Conservation (phyloP, 2,797 vertebrate genomes). For the Oceanodroma leucorhoa region DNA sequence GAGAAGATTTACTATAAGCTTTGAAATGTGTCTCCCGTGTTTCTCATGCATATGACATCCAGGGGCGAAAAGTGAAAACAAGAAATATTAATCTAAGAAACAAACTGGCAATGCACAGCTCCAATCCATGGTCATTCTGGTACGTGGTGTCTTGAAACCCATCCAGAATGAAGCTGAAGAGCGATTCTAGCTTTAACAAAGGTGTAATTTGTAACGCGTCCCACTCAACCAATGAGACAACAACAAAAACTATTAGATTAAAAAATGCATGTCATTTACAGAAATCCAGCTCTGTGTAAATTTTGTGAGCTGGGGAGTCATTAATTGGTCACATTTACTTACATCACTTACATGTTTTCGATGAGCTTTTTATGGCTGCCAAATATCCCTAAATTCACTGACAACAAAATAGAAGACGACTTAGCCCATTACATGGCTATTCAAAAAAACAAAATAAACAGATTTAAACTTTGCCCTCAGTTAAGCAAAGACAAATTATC, state of each 20-base stretch:
- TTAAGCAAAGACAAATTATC: constrained; percentile 45
- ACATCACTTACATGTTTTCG: constrained; percentile 13
- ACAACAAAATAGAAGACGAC: constrained; percentile 18
- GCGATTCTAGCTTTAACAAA: constrained; percentile 1
- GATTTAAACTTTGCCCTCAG: constrained; percentile 51
- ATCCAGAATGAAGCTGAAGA: constrained; percentile 25
- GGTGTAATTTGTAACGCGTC: background rate
- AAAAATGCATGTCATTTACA: background rate
- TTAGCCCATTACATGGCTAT: constrained; percentile 52
- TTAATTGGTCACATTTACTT: constrained; percentile 50
- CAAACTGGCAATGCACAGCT: constrained; percentile 19
- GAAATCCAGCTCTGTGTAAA: constrained; percentile 7
- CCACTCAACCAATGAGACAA: background rate
- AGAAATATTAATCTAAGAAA: constrained; percentile 34
- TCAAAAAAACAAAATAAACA: constrained; percentile 16
- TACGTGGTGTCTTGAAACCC: background rate
- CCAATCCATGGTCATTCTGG: background rate
- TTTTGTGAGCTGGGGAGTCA: background rate
- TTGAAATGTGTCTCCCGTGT: constrained; percentile 51
- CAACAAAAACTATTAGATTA: background rate
- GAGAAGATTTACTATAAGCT: constrained; percentile 33
- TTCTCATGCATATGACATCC: constrained; percentile 50
- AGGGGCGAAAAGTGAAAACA: constrained; percentile 39
- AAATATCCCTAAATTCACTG: constrained; percentile 39
- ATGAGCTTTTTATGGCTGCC: constrained; percentile 37